Base-by-base conservation (phyloP, 1,140 invertebrate species). In the Melitaea cinxia region DNA sequence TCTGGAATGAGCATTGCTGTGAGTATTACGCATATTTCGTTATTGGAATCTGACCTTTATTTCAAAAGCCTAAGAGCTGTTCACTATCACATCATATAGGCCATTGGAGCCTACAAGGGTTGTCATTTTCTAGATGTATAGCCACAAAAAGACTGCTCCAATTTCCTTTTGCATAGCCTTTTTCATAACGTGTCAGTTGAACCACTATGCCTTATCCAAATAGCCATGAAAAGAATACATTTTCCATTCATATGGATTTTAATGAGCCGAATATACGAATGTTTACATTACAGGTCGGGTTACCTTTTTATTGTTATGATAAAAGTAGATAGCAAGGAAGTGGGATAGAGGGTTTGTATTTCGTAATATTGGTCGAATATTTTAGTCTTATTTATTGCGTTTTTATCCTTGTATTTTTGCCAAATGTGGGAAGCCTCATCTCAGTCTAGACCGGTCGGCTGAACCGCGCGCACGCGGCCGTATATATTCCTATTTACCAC, bases 391-490 rank as follows among this genome's bases (percentile, higher is more conserved):
- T 65, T 70, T 65, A 62, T 54, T 49, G 42, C 70, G 68, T 75
- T 82, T 83, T 82, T 77, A 78, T 80, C 70, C 68, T 77, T 74
- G 54, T 81, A 68, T 83, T 68, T 80, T 82, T 77, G 75, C 72
- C 72, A 80, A 73, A 70, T 71, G 66, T 75, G 68, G 60, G 65
- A 63, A 60, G 52, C 21, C 52, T 60, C 54, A 77, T 83, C 73
- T 83, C 80, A 85, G 78, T 82, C 78, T 77, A 80, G 77, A 82
- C 73, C 79, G 73, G 73, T 72, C 82, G 72, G 77, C 54, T 77
- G 75, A 59, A 56, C 65, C 59, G 78, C 70, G 71, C 75, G 72
- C 81, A 80, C 81, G 79, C 80, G 65, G 30, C 72, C 70, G 47
- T 56, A 47, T 28, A 62, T 33, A 37, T 47, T 12, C 19, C n/a